These are phyloP conservation scores for Empis stercorea DNA, from an alignment of 2,888 invertebrate species.

Conservation along the genomic window DNA sequence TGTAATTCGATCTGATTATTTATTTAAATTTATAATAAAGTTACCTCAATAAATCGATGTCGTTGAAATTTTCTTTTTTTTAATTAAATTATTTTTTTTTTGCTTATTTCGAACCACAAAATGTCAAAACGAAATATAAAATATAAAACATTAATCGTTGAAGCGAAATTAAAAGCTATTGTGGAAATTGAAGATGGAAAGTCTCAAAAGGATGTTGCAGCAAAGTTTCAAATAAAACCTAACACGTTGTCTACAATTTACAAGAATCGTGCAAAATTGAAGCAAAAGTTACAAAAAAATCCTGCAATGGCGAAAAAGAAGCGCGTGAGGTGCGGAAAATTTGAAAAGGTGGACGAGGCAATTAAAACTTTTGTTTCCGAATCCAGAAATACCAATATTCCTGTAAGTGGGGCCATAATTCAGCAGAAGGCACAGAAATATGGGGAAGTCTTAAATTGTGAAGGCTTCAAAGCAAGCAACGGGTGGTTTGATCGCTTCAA, in stretches of 20 bases:
- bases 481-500: slow-evolving; percentile 15
- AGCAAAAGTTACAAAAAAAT: background rate
- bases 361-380: background rate
- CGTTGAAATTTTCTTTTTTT: too few species aligned
- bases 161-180: background rate
- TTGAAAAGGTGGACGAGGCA: background rate
- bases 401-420: background rate
- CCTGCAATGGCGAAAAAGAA: background rate
- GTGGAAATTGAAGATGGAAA: background rate
- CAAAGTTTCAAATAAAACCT: background rate
- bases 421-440: background rate
- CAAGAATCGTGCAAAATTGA: background rate
- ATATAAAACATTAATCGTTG: too few species aligned
- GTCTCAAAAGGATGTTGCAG: background rate
- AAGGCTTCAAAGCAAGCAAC: slow-evolving; percentile 11
- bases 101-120: too few species aligned
- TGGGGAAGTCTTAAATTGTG: background rate
- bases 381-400: background rate
- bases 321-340: background rate
- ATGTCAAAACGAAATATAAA: too few species aligned
- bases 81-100: too few species aligned
- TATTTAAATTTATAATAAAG: too few species aligned
- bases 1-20: too few species aligned
- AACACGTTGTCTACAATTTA: background rate
- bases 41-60: too few species aligned